Percentiles rank a stretch among this genome's conserved stretches.
Evolutionary conservation across 2,888 invertebrate species (phyloP).

Genomic region (Biston stratarius): DNA sequence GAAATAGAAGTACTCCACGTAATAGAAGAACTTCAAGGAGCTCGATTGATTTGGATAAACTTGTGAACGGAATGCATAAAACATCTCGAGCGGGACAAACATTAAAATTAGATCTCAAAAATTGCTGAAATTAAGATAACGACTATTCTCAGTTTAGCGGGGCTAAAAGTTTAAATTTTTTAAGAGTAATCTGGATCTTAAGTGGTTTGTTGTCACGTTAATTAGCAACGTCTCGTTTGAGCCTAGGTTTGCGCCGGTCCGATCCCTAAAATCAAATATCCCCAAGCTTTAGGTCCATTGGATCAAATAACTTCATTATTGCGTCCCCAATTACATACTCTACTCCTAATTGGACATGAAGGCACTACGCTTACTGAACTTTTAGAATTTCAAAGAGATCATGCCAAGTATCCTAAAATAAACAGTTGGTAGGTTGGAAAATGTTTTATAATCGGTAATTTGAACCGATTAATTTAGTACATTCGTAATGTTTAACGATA

Average conservation of each 20-base stretch:
- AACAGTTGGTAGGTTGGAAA: not conserved
- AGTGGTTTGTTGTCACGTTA: slow-evolving; percentile 9
- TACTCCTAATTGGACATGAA: slow-evolving; percentile 31
- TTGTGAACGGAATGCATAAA: too few species aligned
- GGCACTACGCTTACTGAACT: slow-evolving; percentile 24
- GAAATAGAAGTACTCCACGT: too few species aligned
- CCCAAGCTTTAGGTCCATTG: slow-evolving; percentile 37
- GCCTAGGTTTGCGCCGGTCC: slow-evolving; percentile 29
- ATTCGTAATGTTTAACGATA: slow-evolving; percentile 20
- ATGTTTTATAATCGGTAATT: slow-evolving; percentile 15
- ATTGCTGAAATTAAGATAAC: too few species aligned
- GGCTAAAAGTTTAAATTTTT: too few species aligned
- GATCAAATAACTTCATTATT: slow-evolving; percentile 42
- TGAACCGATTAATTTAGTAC: slow-evolving; percentile 23
- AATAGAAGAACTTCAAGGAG: too few species aligned
- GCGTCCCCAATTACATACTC: slow-evolving; percentile 32
- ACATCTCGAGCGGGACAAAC: too few species aligned
- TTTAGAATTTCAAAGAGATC: slow-evolving; percentile 13
- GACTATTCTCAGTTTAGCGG: too few species aligned
- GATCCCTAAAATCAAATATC: slow-evolving; percentile 37
- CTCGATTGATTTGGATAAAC: too few species aligned
- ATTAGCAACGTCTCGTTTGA: slow-evolving; percentile 5
- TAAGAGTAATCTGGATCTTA: not conserved
- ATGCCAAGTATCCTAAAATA: slow-evolving; percentile 3
- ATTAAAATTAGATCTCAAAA: too few species aligned